A percentile compares a stretch with the other conserved stretches of the same genome.
Evolutionary conservation across 2,113 vertebrate species (phyloP).

Genomic region (Vicugna pacos): DNA sequence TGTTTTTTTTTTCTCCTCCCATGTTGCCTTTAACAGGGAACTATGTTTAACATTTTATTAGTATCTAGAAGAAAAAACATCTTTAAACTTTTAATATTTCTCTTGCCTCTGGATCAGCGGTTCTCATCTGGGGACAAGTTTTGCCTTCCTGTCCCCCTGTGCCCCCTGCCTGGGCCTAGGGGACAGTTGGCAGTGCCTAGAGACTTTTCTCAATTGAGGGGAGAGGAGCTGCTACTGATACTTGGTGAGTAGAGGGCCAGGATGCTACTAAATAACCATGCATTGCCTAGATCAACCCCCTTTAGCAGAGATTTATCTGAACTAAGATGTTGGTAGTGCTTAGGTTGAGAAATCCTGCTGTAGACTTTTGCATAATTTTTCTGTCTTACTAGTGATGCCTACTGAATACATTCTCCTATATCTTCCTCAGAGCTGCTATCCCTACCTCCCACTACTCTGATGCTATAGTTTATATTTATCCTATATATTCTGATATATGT

Average conservation of each 20-base stretch:
- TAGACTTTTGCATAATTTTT: background rate
- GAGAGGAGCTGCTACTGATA: background rate
- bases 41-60: constrained; percentile 7
- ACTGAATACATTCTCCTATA: background rate
- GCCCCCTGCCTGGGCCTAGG: too few species aligned
- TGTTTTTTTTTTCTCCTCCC: background rate
- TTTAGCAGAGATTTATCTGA: background rate
- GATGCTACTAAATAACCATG: background rate
- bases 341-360: background rate
- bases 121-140: background rate
- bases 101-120: background rate
- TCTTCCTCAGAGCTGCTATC: background rate
- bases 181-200: background rate
- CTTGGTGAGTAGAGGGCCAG: background rate
- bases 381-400: background rate
- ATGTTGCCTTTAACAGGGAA: constrained; percentile 17
- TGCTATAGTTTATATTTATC: background rate
- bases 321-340: background rate
- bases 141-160: background rate
- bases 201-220: background rate
- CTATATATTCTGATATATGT: background rate
- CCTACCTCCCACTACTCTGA: background rate
- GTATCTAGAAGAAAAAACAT: constrained; percentile 3
- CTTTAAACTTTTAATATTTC: constrained; percentile 25
- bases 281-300: background rate